Percentiles rank a stretch among this genome's conserved stretches.
Evolutionary conservation across 92 coral and sea anemone genomes (phyloP).

Genomic region (Diadumene lineata): DNA sequence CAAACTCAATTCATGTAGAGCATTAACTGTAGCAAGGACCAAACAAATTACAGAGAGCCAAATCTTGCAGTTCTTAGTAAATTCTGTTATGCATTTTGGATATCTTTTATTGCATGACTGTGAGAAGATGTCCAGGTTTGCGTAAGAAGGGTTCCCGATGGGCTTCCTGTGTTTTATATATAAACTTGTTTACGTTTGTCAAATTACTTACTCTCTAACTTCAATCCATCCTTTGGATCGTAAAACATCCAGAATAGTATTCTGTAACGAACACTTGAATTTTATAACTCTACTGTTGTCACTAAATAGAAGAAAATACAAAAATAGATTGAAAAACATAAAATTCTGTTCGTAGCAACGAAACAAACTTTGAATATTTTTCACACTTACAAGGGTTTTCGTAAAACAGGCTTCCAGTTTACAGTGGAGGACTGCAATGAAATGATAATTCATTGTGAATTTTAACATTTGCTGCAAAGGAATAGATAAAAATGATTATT

Average conservation of each 20-base stretch:
- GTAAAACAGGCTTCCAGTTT: conserved; percentile 78
- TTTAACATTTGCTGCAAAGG: neutral
- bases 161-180: conserved; percentile 26
- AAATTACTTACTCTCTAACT: conserved; percentile 77
- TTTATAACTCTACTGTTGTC: conserved; percentile 92
- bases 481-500: neutral
- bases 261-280: conserved; percentile 90
- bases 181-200: neutral
- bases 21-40: too few species aligned
- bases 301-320: too few species aligned
- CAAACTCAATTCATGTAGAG: too few species aligned
- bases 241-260: conserved; percentile 90
- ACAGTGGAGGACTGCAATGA: conserved; percentile 56
- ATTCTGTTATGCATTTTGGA: too few species aligned
- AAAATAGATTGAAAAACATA: too few species aligned
- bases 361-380: neutral
- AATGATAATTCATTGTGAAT: neutral
- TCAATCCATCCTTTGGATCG: conserved; percentile 95
- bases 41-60: too few species aligned
- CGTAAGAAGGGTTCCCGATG: too few species aligned
- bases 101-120: too few species aligned
- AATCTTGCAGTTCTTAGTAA: too few species aligned
- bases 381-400: conserved; percentile 83
- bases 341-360: neutral
- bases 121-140: too few species aligned